Evolutionary conservation across 2,113 vertebrate species (phyloP).

Genomic region (Globicephala melas): DNA sequence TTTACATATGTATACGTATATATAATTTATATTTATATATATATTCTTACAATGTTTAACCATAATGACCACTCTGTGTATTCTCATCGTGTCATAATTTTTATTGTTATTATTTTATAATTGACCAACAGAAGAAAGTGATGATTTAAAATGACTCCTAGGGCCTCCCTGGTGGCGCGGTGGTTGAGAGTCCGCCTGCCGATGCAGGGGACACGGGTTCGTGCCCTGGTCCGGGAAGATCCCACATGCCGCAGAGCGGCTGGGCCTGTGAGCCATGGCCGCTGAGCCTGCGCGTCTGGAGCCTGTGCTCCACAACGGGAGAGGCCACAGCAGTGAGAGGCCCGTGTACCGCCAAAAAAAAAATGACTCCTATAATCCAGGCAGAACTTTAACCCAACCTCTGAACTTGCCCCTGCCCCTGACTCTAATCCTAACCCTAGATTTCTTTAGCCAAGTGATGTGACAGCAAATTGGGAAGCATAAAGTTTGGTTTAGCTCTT

Average conservation of each 20-base stretch:
- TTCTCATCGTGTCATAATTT: neutral
- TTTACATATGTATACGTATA: neutral
- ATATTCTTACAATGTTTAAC: neutral
- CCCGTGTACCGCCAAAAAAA: neutral
- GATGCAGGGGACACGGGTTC: too few relatives aligned
- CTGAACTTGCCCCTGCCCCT: neutral
- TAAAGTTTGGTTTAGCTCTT: neutral
- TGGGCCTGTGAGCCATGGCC: too few relatives aligned
- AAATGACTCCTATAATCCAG: neutral
- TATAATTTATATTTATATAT: neutral
- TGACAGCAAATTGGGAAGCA: neutral
- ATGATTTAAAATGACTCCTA: neutral
- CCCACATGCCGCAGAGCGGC: too few relatives aligned
- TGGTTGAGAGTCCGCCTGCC: too few relatives aligned
- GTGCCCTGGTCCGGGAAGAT: too few relatives aligned
- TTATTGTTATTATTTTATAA: neutral
- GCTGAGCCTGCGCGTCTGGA: too few relatives aligned
- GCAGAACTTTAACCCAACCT: neutral
- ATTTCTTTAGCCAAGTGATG: neutral
- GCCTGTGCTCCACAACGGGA: too few relatives aligned
- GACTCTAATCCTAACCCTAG: neutral
- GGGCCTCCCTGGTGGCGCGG: too few relatives aligned
- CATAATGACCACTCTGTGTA: neutral
- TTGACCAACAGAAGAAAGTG: neutral
- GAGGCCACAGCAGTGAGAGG: too few relatives aligned